Conservation (phyloP, 2,113 vertebrate species). For the Scartelaos histophorus region DNA sequence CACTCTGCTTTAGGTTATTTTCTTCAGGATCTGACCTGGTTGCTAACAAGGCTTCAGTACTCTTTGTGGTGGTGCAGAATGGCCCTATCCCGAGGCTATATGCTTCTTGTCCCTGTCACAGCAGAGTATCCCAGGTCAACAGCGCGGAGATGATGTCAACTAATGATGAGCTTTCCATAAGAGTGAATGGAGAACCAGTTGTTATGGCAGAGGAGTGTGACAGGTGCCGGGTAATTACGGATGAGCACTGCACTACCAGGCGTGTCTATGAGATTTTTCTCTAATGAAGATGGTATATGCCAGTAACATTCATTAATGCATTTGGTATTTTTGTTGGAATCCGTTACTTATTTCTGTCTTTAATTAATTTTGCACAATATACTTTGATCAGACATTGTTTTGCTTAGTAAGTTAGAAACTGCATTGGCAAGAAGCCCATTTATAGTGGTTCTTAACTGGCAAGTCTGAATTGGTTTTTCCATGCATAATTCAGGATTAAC, state of each 20-base stretch:
- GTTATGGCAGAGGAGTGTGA: slow-evolving; percentile 21
- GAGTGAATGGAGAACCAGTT: slow-evolving; percentile 1
- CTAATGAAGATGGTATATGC: slow-evolving; percentile 39
- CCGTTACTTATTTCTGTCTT: background rate
- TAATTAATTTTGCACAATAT: background rate
- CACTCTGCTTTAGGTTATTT: slow-evolving; percentile 63
- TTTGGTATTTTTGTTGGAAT: slow-evolving; percentile 5
- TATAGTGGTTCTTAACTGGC: background rate
- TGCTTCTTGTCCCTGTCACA: slow-evolving; percentile 33
- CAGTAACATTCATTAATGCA: slow-evolving; percentile 19
- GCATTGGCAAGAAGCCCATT: background rate
- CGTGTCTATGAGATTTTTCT: slow-evolving; percentile 30
- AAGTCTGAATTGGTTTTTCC: background rate
- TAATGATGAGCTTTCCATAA: background rate
- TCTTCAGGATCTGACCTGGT: slow-evolving; percentile 42
- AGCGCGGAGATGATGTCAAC: slow-evolving; percentile 15
- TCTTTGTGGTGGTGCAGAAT: background rate
- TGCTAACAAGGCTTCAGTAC: slow-evolving; percentile 57
- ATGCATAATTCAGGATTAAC: background rate
- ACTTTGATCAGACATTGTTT: background rate
- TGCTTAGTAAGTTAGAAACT: background rate
- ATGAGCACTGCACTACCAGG: slow-evolving; percentile 24
- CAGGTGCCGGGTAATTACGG: slow-evolving; percentile 44
- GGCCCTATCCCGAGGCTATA: slow-evolving; percentile 9
- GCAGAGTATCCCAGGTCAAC: slow-evolving; percentile 14